Conservation (phyloP, 2,113 vertebrate genomes). For the Zapornia atra region DNA sequence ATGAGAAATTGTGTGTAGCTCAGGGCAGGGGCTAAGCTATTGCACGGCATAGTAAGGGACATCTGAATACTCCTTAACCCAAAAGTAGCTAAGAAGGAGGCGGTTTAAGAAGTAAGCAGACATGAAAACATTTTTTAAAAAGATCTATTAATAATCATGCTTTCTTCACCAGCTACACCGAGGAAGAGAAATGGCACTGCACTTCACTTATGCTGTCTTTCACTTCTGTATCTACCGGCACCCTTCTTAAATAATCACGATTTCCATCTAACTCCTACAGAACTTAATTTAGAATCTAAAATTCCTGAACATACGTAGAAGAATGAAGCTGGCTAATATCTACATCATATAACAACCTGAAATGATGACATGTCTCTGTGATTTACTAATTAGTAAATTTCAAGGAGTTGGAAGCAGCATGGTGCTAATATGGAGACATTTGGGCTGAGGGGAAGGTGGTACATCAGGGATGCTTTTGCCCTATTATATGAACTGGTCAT, state of each 20-base stretch:
- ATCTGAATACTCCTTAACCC: not conserved
- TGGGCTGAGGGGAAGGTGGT: not conserved
- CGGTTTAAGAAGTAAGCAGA: not conserved
- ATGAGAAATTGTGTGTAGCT: not conserved
- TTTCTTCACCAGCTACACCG: not conserved
- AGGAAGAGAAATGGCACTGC: not conserved
- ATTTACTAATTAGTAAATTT: not conserved
- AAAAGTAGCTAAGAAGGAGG: not conserved
- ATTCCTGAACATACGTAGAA: not conserved
- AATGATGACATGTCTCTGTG: not conserved
- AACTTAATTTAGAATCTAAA: not conserved
- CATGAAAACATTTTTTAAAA: not conserved
- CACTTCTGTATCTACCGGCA: not conserved
- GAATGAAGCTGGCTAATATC: not conserved
- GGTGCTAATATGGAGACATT: not conserved
- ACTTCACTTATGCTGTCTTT: not conserved
- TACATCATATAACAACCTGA: not conserved
- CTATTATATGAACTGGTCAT: rapidly evolving
- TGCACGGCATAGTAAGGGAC: not conserved
- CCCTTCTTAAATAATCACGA: not conserved
- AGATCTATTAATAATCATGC: not conserved
- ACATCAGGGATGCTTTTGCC: not conserved
- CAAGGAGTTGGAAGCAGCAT: not conserved
- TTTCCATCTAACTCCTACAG: not conserved
- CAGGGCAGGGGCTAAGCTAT: not conserved